phyloP scores from a whole-genome alignment of 2,113 vertebrate species.

The Anarrhichthys ocellatus region DNA sequence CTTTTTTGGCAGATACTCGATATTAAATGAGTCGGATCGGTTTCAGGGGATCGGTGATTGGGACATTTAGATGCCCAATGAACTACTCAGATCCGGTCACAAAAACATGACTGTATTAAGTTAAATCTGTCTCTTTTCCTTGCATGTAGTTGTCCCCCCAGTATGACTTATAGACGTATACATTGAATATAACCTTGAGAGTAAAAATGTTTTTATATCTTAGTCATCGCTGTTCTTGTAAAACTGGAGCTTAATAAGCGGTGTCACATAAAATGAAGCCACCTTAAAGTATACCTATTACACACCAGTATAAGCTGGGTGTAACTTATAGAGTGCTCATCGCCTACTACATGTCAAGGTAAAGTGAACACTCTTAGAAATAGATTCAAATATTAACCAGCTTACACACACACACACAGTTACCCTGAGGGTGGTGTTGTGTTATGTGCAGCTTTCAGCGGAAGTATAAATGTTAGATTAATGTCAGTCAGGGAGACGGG shows the following conservation, averaged over 20 bases:
- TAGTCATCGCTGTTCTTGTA: not conserved
- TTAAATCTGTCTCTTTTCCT: not conserved
- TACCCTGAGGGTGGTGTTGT: slow-evolving; percentile 15
- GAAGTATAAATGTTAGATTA: slow-evolving; percentile 67
- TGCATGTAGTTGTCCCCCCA: not conserved
- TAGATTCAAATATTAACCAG: slow-evolving; percentile 57
- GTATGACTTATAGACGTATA: not conserved
- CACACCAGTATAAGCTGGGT: slow-evolving; percentile 2
- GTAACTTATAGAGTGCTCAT: slow-evolving; percentile 5
- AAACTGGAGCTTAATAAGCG: slow-evolving; percentile 14
- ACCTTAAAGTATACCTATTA: not conserved
- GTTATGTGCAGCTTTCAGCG: slow-evolving; percentile 40
- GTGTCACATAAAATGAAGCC: slow-evolving; percentile 6
- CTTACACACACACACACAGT: slow-evolving; percentile 5
- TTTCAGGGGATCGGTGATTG: not conserved
- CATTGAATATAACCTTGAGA: not conserved
- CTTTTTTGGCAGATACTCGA: not conserved
- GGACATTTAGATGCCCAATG: not conserved
- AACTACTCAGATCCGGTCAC: too few relatives aligned
- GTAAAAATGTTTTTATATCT: not conserved
- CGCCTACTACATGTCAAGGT: slow-evolving; percentile 27
- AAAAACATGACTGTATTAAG: not conserved
- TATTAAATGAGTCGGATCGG: not conserved
- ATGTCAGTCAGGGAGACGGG: slow-evolving; percentile 49
- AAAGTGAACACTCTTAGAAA: slow-evolving; percentile 54